These are phyloP conservation scores for Pongo pygmaeus DNA, from an alignment of 2,113 vertebrate species.

Conservation along the genomic window DNA sequence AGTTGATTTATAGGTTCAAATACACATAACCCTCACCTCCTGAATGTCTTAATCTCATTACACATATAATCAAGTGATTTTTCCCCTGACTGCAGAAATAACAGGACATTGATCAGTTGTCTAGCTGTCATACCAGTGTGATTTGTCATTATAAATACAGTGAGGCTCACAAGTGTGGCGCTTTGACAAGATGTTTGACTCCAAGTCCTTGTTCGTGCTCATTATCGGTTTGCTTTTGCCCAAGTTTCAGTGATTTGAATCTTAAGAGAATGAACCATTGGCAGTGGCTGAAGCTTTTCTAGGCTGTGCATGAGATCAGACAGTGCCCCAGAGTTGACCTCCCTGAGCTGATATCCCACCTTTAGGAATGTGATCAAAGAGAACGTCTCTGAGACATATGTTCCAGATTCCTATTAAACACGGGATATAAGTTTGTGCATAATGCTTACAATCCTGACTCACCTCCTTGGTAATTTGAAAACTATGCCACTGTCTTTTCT, in stretches of 20 bases:
- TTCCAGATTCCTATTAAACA: neutral
- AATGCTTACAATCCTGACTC: neutral
- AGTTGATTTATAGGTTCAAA: neutral
- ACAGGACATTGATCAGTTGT: neutral
- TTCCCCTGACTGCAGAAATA: neutral
- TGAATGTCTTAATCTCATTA: neutral
- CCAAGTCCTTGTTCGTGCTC: neutral
- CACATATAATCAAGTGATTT: neutral
- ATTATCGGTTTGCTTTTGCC: neutral
- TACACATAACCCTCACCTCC: neutral
- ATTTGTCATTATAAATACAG: neutral
- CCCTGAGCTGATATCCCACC: neutral
- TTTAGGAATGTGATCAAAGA: neutral
- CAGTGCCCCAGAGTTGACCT: neutral
- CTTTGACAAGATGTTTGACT: neutral
- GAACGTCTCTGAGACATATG: rapidly evolving
- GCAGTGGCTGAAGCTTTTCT: neutral
- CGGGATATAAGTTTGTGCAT: neutral
- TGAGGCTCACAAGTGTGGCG: too few relatives aligned
- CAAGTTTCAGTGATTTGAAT: neutral
- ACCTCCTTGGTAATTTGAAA: neutral
- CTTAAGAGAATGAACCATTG: neutral
- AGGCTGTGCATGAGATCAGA: neutral
- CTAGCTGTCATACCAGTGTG: rapidly evolving
- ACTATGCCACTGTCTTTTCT: neutral